A percentile compares a stretch with the other conserved stretches of the same genome.
Conservation (phyloP, 2,888 invertebrate genomes). For the Epiblema foenella region DNA sequence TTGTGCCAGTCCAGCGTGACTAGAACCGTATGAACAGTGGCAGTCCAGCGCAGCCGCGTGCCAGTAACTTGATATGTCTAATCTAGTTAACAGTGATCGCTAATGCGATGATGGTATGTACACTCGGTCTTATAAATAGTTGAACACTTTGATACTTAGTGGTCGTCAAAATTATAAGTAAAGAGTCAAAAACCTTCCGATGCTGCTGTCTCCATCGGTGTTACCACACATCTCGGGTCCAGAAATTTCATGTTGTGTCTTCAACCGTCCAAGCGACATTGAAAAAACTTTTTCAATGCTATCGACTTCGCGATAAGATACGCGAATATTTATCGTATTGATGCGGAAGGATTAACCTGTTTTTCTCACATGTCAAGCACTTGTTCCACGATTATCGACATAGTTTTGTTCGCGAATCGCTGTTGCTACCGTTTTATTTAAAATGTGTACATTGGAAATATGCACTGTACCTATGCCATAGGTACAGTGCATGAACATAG, state of each 20-base stretch:
- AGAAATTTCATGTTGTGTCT: constrained; percentile 61
- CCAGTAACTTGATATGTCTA: too few species aligned
- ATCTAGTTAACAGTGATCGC: neutral
- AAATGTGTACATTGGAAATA: too few species aligned
- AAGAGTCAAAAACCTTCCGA: constrained; percentile 65
- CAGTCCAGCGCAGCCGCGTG: too few species aligned
- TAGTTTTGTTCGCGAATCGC: neutral
- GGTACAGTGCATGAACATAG: too few species aligned
- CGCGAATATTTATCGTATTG: constrained; percentile 60
- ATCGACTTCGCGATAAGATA: constrained; percentile 68
- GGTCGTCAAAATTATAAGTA: too few species aligned
- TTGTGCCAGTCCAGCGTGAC: too few species aligned
- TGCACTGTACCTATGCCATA: too few species aligned
- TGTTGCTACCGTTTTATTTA: too few species aligned
- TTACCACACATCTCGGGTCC: constrained; percentile 56
- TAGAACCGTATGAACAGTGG: too few species aligned
- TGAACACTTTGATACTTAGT: too few species aligned
- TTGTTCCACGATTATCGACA: neutral
- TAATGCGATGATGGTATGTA: neutral
- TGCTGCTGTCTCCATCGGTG: constrained; percentile 58
- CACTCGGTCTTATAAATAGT: neutral
- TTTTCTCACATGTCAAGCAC: neutral
- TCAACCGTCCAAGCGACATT: constrained; percentile 35
- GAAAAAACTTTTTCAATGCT: constrained; percentile 35
- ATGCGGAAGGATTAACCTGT: constrained; percentile 35